Evolutionary conservation across 2,888 invertebrate species (phyloP), one percentile per base, ranked within the genome.

Genomic region (Ormyrus labotus): DNA sequence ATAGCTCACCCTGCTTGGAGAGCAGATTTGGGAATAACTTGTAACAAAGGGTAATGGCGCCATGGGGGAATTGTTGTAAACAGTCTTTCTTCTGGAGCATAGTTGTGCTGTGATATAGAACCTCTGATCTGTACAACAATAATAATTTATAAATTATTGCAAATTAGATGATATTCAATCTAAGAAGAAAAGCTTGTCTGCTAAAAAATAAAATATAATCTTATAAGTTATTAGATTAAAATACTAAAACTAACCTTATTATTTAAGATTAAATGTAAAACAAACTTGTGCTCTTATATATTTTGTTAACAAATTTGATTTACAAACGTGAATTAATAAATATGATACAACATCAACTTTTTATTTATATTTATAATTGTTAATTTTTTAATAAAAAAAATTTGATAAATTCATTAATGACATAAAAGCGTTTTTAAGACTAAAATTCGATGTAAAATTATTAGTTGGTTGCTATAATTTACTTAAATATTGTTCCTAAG

Each of bases 11-110:
- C 90, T 82, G 89, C 90, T 84, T 90, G 89, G 13, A 91, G 84
- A 65, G 90, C 90, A 19, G 90, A 91, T 83, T 90, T 89, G 68
- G 90, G 90, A 78, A 91, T 87, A 83, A 90, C 87, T 64, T 89
- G 87, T 76, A 86, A 83, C 19, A 91, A 84, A 73, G 89, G 85
- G 78, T 90, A 85, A 70, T 89, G 88, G 80, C 90, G 87, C 89
- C 90, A 90, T 53, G 89, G 85, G 67, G 90, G 90, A 84, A 91
- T 88, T 73, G 86, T 85, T 69, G 87, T 87, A 73, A 90, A 90
- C 72, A 91, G 84, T 87, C 87, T 89, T 86, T 90, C 90, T 81
- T 90, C 90, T 13, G 87, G 84, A 69, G 89, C 90, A 87, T 90
- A 87, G 84, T 85, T 90, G 83, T 90, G 90, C 78, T 86, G 83